phyloP scores from a whole-genome alignment of 2,113 vertebrate genomes.

The Stigmatopora argus region DNA sequence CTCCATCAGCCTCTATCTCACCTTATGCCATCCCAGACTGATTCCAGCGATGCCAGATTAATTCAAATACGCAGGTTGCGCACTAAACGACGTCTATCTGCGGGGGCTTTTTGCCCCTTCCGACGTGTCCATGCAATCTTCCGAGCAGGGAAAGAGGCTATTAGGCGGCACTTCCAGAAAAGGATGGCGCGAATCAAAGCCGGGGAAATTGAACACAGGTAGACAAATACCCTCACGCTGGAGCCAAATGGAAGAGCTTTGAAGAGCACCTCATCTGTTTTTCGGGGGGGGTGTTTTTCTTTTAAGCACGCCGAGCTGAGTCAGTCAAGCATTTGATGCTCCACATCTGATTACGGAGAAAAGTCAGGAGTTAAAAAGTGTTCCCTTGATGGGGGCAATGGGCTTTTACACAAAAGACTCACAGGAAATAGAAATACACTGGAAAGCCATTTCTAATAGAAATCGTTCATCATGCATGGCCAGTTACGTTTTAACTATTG shows the following conservation, averaged over 20 bases:
- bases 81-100: constrained; percentile 38
- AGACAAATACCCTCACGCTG: constrained; percentile 54
- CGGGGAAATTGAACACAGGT: constrained; percentile 50
- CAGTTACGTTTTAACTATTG: no score
- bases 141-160: constrained; percentile 53
- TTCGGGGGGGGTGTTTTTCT: not conserved
- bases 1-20: constrained; percentile 38
- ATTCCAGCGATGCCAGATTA: constrained; percentile 53
- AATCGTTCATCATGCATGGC: no score
- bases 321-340: not conserved
- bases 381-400: not conserved
- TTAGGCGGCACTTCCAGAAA: constrained; percentile 49
- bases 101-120: constrained; percentile 39
- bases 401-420: no score
- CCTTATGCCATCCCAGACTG: constrained; percentile 33
- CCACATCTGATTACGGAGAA: not conserved
- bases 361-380: not conserved
- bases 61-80: constrained; percentile 40
- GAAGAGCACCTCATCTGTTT: not conserved
- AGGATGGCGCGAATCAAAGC: constrained; percentile 50
- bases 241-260: constrained; percentile 26
- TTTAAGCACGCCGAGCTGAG: not conserved
- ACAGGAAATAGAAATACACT: no score
- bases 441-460: no score
- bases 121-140: constrained; percentile 52